Base-by-base conservation (phyloP, 2,797 vertebrate species). In the Mormyrus hasselquistii region DNA sequence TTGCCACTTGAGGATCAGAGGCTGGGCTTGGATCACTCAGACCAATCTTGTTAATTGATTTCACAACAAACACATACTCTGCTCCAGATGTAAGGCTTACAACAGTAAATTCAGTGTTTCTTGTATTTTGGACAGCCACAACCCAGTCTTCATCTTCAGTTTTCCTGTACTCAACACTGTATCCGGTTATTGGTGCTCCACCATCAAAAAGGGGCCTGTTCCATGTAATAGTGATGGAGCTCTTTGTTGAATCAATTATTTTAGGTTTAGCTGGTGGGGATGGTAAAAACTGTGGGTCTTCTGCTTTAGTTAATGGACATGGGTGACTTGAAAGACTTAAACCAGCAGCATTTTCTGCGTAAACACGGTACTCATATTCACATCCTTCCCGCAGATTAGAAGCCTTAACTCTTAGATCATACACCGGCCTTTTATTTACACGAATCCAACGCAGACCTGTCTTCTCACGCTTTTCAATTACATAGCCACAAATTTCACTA, bases 311-410 rank as follows among this genome's bases (percentile, higher is more conserved):
- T 55, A 99, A 92, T 88, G 96, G 94, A 89, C 96, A 96, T 16
- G 96, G 94, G 65, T 95, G 93, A 95, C 98, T 99, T 87, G 99
- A 97, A 92, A 96, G 96, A 95, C 99, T 98, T 85, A 99, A 93
- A 86, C 99, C 99, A 91, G 97, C 99, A 93, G 96, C 95, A 92
- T 99, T 99, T 94, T 99, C 99, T 91, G 99, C 98, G 96, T 96
- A 97, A 91, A 99, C 98, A 85, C 97, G 96, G 91, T 98, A 99
- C 93, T 99, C 98, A 95, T 99, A 99, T 92, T 99, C 98, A 90
- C 96, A 97, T 91, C 98, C 98, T 90, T 97, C 96, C 69, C 97
- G 96, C n/a, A 99, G 96, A 91, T 97, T 96, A 6, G 96, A 94
- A 86, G 98, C 98, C 94, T 99, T 99, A 86, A 98, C 97, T 94